A percentile compares a stretch with the other conserved stretches of the same genome.
phyloP scores from a whole-genome alignment of 2,113 vertebrate species.

The Xiphophorus maculatus region DNA sequence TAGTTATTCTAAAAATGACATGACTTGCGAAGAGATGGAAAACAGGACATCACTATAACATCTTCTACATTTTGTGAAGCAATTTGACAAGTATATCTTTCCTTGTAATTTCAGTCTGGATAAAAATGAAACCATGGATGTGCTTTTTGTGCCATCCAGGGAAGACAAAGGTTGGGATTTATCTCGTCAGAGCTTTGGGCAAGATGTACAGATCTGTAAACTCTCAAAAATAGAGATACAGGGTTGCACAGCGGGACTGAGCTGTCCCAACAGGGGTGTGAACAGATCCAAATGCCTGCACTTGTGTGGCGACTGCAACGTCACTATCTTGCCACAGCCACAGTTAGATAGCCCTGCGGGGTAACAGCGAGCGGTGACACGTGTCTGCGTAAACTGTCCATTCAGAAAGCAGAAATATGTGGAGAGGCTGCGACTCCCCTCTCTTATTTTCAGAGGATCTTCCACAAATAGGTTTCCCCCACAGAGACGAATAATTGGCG shows the following conservation, averaged over 20 bases:
- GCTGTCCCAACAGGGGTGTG: slow-evolving; percentile 65
- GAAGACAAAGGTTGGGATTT: slow-evolving; percentile 32
- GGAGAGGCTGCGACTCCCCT: slow-evolving; percentile 47
- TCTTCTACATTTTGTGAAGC: no score
- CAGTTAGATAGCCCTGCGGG: slow-evolving; percentile 49
- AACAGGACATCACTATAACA: slow-evolving; percentile 20
- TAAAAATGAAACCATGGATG: slow-evolving; percentile 4
- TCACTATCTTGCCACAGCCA: slow-evolving; percentile 52
- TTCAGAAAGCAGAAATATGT: slow-evolving; percentile 58
- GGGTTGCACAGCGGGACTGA: slow-evolving; percentile 58
- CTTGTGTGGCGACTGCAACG: slow-evolving; percentile 41
- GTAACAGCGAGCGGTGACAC: slow-evolving; percentile 60
- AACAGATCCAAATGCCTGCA: slow-evolving; percentile 54
- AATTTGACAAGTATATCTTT: background rate
- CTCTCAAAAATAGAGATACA: slow-evolving; percentile 58
- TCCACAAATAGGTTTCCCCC: slow-evolving; percentile 74
- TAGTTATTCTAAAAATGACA: slow-evolving; percentile 24
- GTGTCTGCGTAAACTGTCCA: slow-evolving; percentile 63
- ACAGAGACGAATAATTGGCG: slow-evolving; percentile 78
- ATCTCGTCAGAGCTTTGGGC: slow-evolving; percentile 45
- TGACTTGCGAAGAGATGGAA: slow-evolving; percentile 14
- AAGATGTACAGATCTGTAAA: slow-evolving; percentile 56
- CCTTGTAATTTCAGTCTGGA: slow-evolving; percentile 7
- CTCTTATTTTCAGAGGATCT: slow-evolving; percentile 66
- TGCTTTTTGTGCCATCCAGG: slow-evolving; percentile 9